These are phyloP conservation scores for Pangasianodon hypophthalmus DNA, from an alignment of 2,113 vertebrate genomes.

Conservation along the genomic window DNA sequence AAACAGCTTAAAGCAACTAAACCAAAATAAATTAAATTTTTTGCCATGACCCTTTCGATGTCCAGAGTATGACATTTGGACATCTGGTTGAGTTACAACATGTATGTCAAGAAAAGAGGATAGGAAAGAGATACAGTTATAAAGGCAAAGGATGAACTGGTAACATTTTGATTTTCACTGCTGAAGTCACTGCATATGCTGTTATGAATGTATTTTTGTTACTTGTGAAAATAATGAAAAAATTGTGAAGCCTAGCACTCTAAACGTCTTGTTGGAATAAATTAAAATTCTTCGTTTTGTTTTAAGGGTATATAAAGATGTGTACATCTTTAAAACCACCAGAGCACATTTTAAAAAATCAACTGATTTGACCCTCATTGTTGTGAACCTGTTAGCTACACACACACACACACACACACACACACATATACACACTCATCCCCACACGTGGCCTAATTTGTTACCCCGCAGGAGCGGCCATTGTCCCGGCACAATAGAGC, in stretches of 20 bases:
- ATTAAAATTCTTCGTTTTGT: background rate
- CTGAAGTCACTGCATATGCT: background rate
- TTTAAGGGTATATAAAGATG: background rate
- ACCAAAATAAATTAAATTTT: background rate
- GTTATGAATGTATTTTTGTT: background rate
- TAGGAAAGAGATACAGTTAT: background rate
- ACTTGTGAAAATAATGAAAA: background rate
- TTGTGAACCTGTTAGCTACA: background rate
- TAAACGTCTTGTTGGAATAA: background rate
- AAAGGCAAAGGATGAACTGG: background rate
- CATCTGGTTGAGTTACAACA: too few species aligned
- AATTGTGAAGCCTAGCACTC: background rate
- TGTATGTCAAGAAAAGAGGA: background rate
- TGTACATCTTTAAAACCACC: background rate
- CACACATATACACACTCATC: constrained; percentile 46
- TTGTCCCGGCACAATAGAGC: constrained; percentile 76
- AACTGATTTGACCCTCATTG: background rate
- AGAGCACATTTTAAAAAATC: background rate
- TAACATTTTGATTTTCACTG: background rate
- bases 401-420: constrained; percentile 67
- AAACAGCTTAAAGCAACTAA: background rate
- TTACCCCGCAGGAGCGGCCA: constrained; percentile 54
- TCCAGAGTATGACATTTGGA: too few species aligned
- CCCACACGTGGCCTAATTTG: constrained; percentile 49
- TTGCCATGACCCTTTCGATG: too few species aligned